Percentiles rank a stretch among this genome's conserved stretches.
Conservation (phyloP, 2,797 vertebrate genomes). For the Chelon labrosus region DNA sequence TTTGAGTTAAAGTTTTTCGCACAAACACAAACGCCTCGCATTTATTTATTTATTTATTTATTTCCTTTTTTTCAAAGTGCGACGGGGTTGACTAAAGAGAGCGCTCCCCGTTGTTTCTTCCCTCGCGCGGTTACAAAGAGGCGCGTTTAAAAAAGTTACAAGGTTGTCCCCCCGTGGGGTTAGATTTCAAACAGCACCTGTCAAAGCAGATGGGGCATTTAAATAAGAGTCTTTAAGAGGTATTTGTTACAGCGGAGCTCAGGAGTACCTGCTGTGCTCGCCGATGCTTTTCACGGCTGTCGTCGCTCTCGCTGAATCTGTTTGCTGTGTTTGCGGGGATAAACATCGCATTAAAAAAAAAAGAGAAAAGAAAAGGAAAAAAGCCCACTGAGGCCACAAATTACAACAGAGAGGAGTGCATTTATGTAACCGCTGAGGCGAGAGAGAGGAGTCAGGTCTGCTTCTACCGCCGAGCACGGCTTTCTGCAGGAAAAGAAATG, state of each 20-base stretch:
- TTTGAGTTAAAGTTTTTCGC: conserved; percentile 78
- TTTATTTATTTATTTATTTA: not conserved
- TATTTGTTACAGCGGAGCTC: conserved; percentile 83
- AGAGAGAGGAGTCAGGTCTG: conserved; percentile 48
- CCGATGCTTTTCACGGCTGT: conserved; percentile 83
- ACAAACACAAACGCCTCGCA: conserved; percentile 39
- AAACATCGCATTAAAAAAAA: conserved; percentile 80
- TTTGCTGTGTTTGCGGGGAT: conserved; percentile 81
- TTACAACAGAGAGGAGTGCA: conserved; percentile 76
- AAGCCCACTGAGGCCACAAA: conserved; percentile 80
- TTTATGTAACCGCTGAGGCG: conserved; percentile 80
- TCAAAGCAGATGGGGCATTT: conserved; percentile 90
- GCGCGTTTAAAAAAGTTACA: conserved; percentile 84
- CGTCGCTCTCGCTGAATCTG: conserved; percentile 80
- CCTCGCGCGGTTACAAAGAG: conserved; percentile 80
- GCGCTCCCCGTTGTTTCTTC: conserved; percentile 76
- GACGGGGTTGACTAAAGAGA: conserved; percentile 77
- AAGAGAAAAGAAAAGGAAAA: conserved; percentile 45
- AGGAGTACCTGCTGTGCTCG: conserved; percentile 86
- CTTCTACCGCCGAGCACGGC: conserved; percentile 4
- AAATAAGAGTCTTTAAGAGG: conserved; percentile 86
- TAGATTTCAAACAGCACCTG: conserved; percentile 88
- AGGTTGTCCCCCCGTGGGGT: conserved; percentile 86
- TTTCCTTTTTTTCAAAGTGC: conserved; percentile 75
- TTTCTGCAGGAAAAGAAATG: too few species aligned